These are phyloP conservation scores for Periophthalmus magnuspinnatus DNA, from an alignment of 2,797 vertebrate genomes.

Conservation along the genomic window DNA sequence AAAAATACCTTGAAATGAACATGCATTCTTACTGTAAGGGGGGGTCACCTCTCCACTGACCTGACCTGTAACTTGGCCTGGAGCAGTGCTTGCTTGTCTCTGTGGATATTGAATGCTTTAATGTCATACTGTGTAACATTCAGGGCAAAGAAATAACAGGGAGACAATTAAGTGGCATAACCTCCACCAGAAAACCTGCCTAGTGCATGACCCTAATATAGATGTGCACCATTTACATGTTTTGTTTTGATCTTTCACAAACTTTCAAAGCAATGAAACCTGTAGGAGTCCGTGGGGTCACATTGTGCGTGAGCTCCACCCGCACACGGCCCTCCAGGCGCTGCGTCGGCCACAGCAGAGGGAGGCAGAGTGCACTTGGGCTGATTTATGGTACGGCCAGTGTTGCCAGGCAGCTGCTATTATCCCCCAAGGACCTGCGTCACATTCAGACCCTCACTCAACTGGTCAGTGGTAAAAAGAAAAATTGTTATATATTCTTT, in stretches of 20 bases:
- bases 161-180: too few relatives aligned
- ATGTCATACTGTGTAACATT: too few relatives aligned
- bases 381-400: constrained; percentile 72
- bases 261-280: neutral
- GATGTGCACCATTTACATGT: neutral
- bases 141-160: too few relatives aligned
- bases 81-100: too few relatives aligned
- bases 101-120: too few relatives aligned
- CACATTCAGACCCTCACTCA: constrained; percentile 9
- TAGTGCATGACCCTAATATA: too few relatives aligned
- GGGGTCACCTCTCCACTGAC: too few relatives aligned
- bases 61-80: too few relatives aligned
- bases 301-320: neutral
- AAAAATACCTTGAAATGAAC: too few relatives aligned
- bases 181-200: too few relatives aligned
- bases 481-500: neutral
- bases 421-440: constrained; percentile 68
- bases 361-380: constrained; percentile 53
- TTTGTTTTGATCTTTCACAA: neutral
- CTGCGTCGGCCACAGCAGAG: constrained; percentile 53
- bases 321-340: neutral
- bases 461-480: neutral
- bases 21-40: too few relatives aligned
- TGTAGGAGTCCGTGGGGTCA: neutral
- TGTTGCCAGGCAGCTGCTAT: constrained; percentile 59